phyloP scores from a whole-genome alignment of 2,797 vertebrate species.

The Vespertilio murinus region DNA sequence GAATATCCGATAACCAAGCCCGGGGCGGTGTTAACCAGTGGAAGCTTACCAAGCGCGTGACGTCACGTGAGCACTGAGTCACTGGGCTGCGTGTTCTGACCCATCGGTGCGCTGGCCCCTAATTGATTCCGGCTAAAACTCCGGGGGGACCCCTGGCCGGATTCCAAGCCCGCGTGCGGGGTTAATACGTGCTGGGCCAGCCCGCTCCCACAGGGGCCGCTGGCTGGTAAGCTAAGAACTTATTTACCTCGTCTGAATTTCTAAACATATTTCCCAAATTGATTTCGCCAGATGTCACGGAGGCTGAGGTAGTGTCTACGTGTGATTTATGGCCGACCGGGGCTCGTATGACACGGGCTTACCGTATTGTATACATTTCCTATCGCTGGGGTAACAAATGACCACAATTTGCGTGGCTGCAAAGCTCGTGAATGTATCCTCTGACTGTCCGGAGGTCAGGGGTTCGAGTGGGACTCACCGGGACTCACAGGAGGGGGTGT shows the following conservation, averaged over 20 bases:
- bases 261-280: neutral
- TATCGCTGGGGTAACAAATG: neutral
- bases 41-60: neutral
- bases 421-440: neutral
- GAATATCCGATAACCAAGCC: neutral
- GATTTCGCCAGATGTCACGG: neutral
- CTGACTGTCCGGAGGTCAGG: neutral
- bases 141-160: neutral
- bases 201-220: neutral
- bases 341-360: neutral
- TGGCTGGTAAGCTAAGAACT: neutral
- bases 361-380: neutral
- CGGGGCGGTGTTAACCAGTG: neutral
- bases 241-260: slow-evolving; percentile 26
- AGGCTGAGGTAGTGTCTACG: neutral
- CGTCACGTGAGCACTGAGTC: neutral
- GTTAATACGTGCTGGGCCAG: neutral
- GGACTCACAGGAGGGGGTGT: neutral
- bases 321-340: neutral
- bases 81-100: neutral
- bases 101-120: neutral
- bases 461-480: neutral
- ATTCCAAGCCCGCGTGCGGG: neutral
- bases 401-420: neutral
- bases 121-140: neutral